Conservation (phyloP, 2,113 vertebrate genomes). For the Peromyscus polionotus region DNA sequence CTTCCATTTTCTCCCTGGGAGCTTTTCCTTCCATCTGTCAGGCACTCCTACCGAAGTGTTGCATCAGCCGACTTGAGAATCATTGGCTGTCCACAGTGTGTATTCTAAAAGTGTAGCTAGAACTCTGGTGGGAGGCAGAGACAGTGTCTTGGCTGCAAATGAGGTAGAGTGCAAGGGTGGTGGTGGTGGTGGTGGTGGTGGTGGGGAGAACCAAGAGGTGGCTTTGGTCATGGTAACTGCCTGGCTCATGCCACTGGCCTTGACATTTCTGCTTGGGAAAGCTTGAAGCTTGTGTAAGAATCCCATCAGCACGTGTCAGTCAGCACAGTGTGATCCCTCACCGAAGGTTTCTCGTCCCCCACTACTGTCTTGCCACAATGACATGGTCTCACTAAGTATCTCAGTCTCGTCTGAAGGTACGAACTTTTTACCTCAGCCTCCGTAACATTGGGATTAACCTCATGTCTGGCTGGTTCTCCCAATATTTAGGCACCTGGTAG, state of each 20-base stretch:
- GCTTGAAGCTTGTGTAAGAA: rapidly evolving
- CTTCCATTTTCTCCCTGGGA: conserved; percentile 68
- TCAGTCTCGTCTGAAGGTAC: background rate
- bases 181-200: background rate
- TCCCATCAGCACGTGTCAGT: no score
- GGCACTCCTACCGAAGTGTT: background rate
- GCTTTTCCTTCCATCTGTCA: conserved; percentile 40
- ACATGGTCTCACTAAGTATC: background rate
- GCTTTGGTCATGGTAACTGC: background rate
- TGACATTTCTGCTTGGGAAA: background rate
- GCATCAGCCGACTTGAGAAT: background rate
- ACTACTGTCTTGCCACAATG: background rate
- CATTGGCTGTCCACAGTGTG: background rate
- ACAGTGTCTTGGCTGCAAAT: background rate
- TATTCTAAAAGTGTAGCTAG: background rate
- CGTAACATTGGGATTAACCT: no score
- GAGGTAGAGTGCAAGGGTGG: background rate
- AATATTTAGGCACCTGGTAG: background rate
- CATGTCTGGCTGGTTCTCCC: background rate
- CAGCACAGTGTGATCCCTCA: background rate
- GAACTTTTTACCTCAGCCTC: background rate
- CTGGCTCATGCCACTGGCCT: rapidly evolving
- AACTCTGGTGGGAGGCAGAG: background rate
- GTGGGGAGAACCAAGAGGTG: rapidly evolving
- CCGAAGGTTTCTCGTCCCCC: background rate